Evolutionary conservation across 2,888 invertebrate genomes (phyloP).

Genomic region (Orthonevra nobilis): DNA sequence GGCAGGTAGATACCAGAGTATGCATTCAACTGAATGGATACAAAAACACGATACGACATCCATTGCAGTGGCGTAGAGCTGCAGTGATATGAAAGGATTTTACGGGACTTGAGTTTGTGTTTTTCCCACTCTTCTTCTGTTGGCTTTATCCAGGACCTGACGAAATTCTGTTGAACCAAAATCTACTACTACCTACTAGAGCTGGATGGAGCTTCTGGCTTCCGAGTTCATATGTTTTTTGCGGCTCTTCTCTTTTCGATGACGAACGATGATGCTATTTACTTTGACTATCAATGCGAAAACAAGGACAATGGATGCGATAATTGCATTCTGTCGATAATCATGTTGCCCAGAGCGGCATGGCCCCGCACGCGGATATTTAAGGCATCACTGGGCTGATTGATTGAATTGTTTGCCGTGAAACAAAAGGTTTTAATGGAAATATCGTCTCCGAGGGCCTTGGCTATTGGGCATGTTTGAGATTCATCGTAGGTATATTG

Average conservation of each 20-base stretch:
- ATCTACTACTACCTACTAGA: too few species aligned
- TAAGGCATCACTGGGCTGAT: slow-evolving; percentile 70
- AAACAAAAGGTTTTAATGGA: slow-evolving; percentile 71
- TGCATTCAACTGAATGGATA: neutral
- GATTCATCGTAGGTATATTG: slow-evolving; percentile 34
- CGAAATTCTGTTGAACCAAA: slow-evolving; percentile 44
- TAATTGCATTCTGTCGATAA: slow-evolving; percentile 70
- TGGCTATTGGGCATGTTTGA: slow-evolving; percentile 37
- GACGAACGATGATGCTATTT: slow-evolving; percentile 68
- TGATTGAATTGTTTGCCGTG: slow-evolving; percentile 71
- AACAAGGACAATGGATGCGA: slow-evolving; percentile 67
- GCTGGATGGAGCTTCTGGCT: too few species aligned
- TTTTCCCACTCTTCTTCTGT: too few species aligned
- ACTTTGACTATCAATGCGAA: slow-evolving; percentile 71
- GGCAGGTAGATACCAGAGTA: slow-evolving; percentile 15
- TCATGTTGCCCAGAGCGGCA: slow-evolving; percentile 55
- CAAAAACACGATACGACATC: neutral
- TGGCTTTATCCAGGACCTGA: slow-evolving; percentile 34
- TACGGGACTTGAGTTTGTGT: slow-evolving; percentile 51
- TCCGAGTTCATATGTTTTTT: slow-evolving; percentile 63
- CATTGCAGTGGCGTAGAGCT: slow-evolving; percentile 59
- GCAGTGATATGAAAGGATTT: slow-evolving; percentile 56
- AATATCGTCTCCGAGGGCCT: slow-evolving; percentile 57
- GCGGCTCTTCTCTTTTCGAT: too few species aligned
- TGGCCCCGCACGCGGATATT: slow-evolving; percentile 44